Evolutionary conservation across 2,888 invertebrate genomes (phyloP), one percentile per base, ranked within the genome.

Genomic region (Agonopterix alstromeriana): DNA sequence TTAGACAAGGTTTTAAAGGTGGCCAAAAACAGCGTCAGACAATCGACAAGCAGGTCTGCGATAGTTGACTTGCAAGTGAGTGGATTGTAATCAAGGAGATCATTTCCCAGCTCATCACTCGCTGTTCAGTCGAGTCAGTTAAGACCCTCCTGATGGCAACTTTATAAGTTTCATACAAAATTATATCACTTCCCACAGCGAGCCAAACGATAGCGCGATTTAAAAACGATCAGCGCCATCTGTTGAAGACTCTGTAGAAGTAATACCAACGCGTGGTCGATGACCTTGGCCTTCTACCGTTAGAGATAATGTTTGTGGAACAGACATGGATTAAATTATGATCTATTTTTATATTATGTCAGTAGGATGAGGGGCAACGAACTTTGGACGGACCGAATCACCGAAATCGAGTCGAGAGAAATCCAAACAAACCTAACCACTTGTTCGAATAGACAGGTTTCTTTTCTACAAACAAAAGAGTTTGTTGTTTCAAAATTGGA

Each of bases 61-160:
- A 82, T 82, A 81, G 79, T 68, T 77, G 81, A 82, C 69, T 65
- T 71, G 53, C 60, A 63, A 70, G 76, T 55, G 82, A 82, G 82
- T 60, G 78, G 70, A 64, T 55, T 58, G 56, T 61, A 82, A 82
- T 82, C 82, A 82, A 65, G 54, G 52, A 63, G 62, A 70, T 80
- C 78, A 80, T 80, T 61, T 79, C 80, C 79, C 52, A 72, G 49
- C 54, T 84, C 86, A 86, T 87, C 87, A 88, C 61, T 70, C 86
- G 79, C 87, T 85, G 86, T 86, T 86, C 85, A 86, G 85, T 87
- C 85, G 84, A 87, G 86, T 86, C 86, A 86, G 86, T 86, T 86
- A 84, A 82, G 84, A 86, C 85, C 53, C 67, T 74, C 54, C 72
- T 73, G 73, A 73, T 73, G 71, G 71, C 70, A 70, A 56, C 9